Base-by-base conservation (phyloP, 2,113 vertebrate genomes). In the Poeciliopsis prolifica region DNA sequence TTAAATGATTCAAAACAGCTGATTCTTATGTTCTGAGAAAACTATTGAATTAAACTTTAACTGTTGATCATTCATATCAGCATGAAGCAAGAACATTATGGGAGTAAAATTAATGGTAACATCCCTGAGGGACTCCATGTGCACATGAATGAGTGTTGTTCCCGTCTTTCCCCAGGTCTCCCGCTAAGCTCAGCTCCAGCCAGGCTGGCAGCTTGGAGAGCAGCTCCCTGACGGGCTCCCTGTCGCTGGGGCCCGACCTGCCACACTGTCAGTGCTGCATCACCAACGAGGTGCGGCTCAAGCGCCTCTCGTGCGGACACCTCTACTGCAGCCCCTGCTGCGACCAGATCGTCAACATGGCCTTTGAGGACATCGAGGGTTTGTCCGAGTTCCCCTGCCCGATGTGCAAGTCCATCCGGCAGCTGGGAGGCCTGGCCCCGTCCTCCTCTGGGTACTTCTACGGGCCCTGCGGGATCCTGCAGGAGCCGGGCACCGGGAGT, bases 211-310 rank as follows among this genome's bases (percentile, higher is more conserved):
- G 94, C 76, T 78, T 92, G 86, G 94, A 93, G 40, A 94, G 92
- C 89, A 94, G 94, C 86, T 95, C 94, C 31, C 85, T 94, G 81
- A 94, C 92, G 0, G 91, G 91, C 33, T 94, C 93, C 11, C 74
- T 94, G 72, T 95, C 94, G 0, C 88, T 93, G 85, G 93, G 93
- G 5, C 90, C 91, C 0, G 94, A 94, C 72, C 61, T 84, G 42
- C 93, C 90, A 0, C 94, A 95, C 93, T 95, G 94, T 87, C 94
- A 95, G 91, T 90, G 90, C 66, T 95, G 94, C 85, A 93, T 95
- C 87, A 67, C 92, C 29, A 93, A 90, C 60, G 87, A 92, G 61
- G 83, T 82, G 11, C 89, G 92, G 0, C 90, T 95, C 61, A 92
- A 93, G 82, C 93, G 94, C 29, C 93, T 95, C 40, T 94, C 94